Evolutionary conservation across 2,113 vertebrate genomes (phyloP), one percentile per base, ranked within the genome.

Genomic region (Piaya cayana): DNA sequence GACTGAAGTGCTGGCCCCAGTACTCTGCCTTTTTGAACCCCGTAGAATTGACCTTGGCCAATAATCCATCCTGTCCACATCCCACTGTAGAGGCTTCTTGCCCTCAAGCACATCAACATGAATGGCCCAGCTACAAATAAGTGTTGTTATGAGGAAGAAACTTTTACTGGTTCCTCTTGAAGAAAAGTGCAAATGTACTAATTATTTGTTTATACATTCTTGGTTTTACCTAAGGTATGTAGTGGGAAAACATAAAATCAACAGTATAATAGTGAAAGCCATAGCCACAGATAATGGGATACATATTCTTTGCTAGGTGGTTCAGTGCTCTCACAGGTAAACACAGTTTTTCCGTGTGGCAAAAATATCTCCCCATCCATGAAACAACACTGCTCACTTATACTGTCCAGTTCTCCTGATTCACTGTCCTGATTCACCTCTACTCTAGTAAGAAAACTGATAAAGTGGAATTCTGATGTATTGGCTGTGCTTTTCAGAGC

Each of bases 101-200:
- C n/a, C n/a, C n/a, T n/a, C n/a, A n/a, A n/a, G n/a, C n/a, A n/a
- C n/a, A n/a, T n/a, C n/a, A n/a, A n/a, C n/a, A n/a, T n/a, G n/a
- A n/a, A n/a, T n/a, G n/a, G n/a, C n/a, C n/a, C n/a, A 81, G 78
- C 62, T 72, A 76, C 16, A 91, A 60, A 1, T 25, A 80, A 74
- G 16, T 72, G 78, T 90, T 9, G 19, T 65, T 47, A 64, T 20
- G 64, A 82, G 56, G 36, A 74, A 92, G 37, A 10, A 84, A 84
- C 9, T 42, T 64, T 47, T 67, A 47, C 34, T 75, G 29, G 60
- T 90, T 92, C 83, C 63, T 64, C 45, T 50, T 77, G 11, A 86
- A 65, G 15, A 59, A 82, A 94, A 96, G 85, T 93, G 85, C 88
- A 96, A 88, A 43, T n/a, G 14, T 69, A 82, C 23, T 71, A 49